phyloP scores from a whole-genome alignment of 2,797 vertebrate genomes.

The Amblyopsis hoosieri region DNA sequence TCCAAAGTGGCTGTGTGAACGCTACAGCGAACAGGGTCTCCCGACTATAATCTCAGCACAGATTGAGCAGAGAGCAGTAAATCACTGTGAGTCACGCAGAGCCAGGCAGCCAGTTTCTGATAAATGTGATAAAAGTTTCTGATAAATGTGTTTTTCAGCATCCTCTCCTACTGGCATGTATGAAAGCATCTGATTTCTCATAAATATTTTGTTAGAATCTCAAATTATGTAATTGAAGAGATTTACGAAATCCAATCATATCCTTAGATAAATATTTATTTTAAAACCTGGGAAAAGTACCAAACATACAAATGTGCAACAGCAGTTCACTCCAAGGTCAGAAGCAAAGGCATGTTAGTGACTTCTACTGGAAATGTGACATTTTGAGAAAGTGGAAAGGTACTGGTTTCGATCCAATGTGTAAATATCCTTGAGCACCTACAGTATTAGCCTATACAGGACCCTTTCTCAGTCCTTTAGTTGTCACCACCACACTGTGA shows the following conservation, averaged over 20 bases:
- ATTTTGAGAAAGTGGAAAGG: too few relatives aligned
- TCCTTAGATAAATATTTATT: neutral
- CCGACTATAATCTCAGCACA: too few relatives aligned
- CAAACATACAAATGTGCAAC: too few relatives aligned
- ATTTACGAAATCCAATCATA: slow-evolving; percentile 32
- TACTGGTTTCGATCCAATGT: too few relatives aligned
- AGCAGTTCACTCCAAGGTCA: too few relatives aligned
- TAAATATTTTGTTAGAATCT: slow-evolving; percentile 28
- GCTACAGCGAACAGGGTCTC: too few relatives aligned
- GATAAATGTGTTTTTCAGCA: slow-evolving; percentile 40
- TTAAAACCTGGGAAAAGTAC: too few relatives aligned
- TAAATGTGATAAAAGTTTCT: slow-evolving; percentile 18
- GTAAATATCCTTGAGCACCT: too few relatives aligned
- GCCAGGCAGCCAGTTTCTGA: neutral
- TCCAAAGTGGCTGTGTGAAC: too few relatives aligned
- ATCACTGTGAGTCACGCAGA: neutral
- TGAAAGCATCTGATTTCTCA: slow-evolving; percentile 35
- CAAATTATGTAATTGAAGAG: slow-evolving; percentile 16
- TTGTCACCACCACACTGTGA: neutral
- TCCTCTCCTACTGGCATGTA: slow-evolving; percentile 23
- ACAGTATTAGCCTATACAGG: too few relatives aligned
- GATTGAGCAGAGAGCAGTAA: slow-evolving; percentile 45
- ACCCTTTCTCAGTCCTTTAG: neutral
- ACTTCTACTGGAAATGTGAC: too few relatives aligned
- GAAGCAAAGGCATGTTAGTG: too few relatives aligned